Base-by-base conservation (phyloP, 1,140 invertebrate species). In the Drosophila hydei region DNA sequence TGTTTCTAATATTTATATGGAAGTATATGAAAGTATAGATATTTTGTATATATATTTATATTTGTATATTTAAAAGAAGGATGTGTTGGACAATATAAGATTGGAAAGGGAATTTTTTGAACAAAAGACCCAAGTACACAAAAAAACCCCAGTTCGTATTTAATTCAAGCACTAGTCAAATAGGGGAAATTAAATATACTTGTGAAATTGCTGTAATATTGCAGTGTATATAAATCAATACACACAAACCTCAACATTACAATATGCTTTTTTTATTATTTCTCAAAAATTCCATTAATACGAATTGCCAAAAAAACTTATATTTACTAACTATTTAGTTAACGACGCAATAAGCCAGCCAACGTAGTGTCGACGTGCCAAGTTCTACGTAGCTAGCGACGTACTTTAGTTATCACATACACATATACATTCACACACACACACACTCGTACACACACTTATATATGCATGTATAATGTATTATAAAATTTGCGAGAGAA, bases 401-500 rank as follows among this genome's bases (percentile, higher is more conserved):
- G 52, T 58, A 64, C 52, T 56, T 64, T 64, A 70, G 60, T 63
- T n/a, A n/a, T n/a, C n/a, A n/a, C n/a, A n/a, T n/a, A n/a, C n/a
- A n/a, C n/a, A n/a, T n/a, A n/a, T n/a, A n/a, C 51, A 64, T 27
- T 50, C 30, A 33, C 3, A 23, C 21, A 23, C 4, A 23, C 21
- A 23, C 4, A 23, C 21, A 23, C 4, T 3, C 21, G 4, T 23
- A 23, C 21, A 33, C 30, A 33, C 30, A 33, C 30, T 11, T 11
- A 33, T 11, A 11, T 3, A 33, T 12, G 3, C 9, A 33, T 33
- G 30, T 33, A 18, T n/a, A 36, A 6, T 23, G 27, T 47, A 67
- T 72, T 67, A 67, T 67, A 40, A 59, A 67, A 72, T 59, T 43
- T n/a, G 47, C 18, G 55, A 72, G 69, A 59, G 69, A 38, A 72